Evolutionary conservation across 2,113 vertebrate species (phyloP), one percentile per base, ranked within the genome.

Genomic region (Carettochelys insculpta): DNA sequence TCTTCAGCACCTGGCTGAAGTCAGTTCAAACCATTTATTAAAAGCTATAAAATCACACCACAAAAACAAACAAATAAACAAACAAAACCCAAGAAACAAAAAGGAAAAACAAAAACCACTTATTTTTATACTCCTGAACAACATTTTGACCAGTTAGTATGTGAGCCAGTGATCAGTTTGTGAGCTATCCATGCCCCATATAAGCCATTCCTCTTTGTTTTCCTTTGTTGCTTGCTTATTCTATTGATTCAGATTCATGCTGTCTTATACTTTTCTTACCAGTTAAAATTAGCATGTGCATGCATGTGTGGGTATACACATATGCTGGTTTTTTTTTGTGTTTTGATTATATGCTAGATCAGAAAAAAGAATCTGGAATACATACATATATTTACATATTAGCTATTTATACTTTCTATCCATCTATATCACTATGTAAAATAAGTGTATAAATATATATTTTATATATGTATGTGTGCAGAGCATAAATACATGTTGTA

Each of bases 401-500:
- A 29, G 7, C 25, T 53, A 94, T 51, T 51, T 91, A 10, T 90
- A 29, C 47, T 95, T 94, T 95, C 81, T 92, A 88, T 94, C 79
- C 89, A 92, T 90, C 86, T 90, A 58, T 92, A 93, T 95, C 90
- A 85, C 90, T 75, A 80, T 90, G 80, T 11, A 83, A 90, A 96
- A 95, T 95, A 61, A 25, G 51, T 80, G 91, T 94, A 89, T 95
- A 90, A 96, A 97, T 96, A 90, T 92, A 90, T 31, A 89, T 27
- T 56, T 41, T 4, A 90, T 92, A 86, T 82, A 50, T 96, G 77
- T 96, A 86, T 95, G 89, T 84, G 85, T 92, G 88, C 54, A 95
- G 88, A 84, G 47, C 94, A 95, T 96, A 97, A 93, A 95, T 94
- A 92, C 87, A 94, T 81, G 90, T 90, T 89, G 87, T 94, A 96